Evolutionary conservation across 2,113 vertebrate species (phyloP), one percentile per base, ranked within the genome.

Genomic region (Saccopteryx leptura): DNA sequence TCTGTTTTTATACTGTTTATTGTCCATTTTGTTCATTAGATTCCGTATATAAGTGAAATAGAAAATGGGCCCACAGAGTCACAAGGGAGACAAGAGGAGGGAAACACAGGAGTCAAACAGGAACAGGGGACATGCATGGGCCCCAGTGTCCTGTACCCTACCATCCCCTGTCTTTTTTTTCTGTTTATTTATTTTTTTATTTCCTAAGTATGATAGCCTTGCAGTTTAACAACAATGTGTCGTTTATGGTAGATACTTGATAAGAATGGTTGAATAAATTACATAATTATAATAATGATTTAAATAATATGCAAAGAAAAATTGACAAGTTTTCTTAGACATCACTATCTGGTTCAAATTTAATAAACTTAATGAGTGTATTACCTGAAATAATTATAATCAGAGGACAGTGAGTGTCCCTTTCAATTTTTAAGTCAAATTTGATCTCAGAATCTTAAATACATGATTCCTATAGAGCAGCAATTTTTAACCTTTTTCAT

Each of bases 401-500:
- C 80, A 91, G 3, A 91, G 24, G 46, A 48, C 33, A 60, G 33
- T 63, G 18, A 58, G 14, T 88, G 15, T 60, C 5, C 6, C 14
- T 93, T 95, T 82, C 52, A 65, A 93, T 86, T 85, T 50, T 72
- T 58, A 76, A 74, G 28, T 92, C 12, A 61, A 96, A 88, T 46
- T 90, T 94, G 95, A 19, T 68, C 66, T 94, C 56, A 82, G 58
- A 96, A 91, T 86, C 85, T 88, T 94, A 63, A 96, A 85, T 85
- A 46, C 15, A 65, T 81, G 46, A 92, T 85, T 92, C 72, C 87
- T 39, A 39, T 39, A 39, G 39, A 39, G 39, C 39, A 39, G 39
- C 39, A 39, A 39, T 39, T 39, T 39, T 39, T 39, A 39, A 39
- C 39, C 39, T 39, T 39, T 39, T 39, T 39, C 39, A 39, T 39